Evolutionary conservation across 1,140 invertebrate genomes (phyloP).

Genomic region (Chionoecetes opilio): DNA sequence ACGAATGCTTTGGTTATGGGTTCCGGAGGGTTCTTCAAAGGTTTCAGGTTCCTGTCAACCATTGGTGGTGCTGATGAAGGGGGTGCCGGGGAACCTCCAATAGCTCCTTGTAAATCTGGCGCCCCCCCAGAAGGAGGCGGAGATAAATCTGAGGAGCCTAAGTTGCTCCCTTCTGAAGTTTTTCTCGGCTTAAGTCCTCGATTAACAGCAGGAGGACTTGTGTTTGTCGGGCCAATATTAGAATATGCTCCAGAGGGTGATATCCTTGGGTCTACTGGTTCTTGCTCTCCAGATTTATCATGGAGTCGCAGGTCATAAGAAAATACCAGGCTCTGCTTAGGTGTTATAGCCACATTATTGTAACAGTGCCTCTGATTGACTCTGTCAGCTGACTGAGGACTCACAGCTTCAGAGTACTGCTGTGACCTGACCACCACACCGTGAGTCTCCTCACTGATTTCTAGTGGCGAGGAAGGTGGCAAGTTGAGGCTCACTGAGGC

Average conservation of each 20-base stretch:
- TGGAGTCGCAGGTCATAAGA: conserved; percentile 80
- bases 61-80: conserved; percentile 84
- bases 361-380: conserved; percentile 87
- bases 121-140: conserved; percentile 82
- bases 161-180: conserved; percentile 72
- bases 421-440: conserved; percentile 83
- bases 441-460: conserved; percentile 87
- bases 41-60: conserved; percentile 86
- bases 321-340: conserved; percentile 83
- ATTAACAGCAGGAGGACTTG: conserved; percentile 85
- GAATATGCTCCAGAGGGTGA: conserved; percentile 82
- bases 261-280: conserved; percentile 78
- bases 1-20: conserved; percentile 69
- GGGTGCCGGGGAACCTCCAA: conserved; percentile 79
- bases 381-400: conserved; percentile 70
- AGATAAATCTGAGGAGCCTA: conserved; percentile 83
- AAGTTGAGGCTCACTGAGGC: conserved; percentile 75
- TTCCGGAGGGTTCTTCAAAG: conserved; percentile 81
- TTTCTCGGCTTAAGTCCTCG: conserved; percentile 81
- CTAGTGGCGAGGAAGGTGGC: conserved; percentile 68
- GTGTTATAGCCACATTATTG: conserved; percentile 88
- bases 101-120: conserved; percentile 78
- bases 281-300: conserved; percentile 68
- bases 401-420: conserved; percentile 59
- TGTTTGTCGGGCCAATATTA: conserved; percentile 83